Percentiles rank a stretch among this genome's conserved stretches.
phyloP scores from a whole-genome alignment of 2,888 invertebrate species.

The Zygogramma bicolorata region DNA sequence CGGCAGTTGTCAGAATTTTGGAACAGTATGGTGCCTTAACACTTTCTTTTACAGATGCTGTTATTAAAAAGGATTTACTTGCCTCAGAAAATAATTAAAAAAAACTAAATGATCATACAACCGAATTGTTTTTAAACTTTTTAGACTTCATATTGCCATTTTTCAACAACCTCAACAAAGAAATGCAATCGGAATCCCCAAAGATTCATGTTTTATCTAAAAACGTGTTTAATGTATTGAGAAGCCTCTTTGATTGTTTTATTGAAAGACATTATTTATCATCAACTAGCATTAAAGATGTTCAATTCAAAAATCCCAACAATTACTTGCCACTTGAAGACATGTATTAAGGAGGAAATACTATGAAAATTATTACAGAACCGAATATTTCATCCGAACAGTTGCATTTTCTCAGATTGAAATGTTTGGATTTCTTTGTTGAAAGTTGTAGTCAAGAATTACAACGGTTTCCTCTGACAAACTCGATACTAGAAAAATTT shows the following conservation, averaged over 20 bases:
- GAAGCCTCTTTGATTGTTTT: slow-evolving; percentile 23
- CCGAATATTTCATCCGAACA: neutral
- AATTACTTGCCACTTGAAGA: slow-evolving; percentile 21
- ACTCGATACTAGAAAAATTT: slow-evolving; percentile 18
- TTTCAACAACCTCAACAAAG: slow-evolving; percentile 27
- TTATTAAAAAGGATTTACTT: neutral
- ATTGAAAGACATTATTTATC: slow-evolving; percentile 17
- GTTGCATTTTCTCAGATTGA: slow-evolving; percentile 8
- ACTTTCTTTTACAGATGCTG: neutral
- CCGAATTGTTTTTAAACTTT: slow-evolving; percentile 22
- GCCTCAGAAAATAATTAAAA: neutral
- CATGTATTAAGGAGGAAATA: slow-evolving; percentile 21
- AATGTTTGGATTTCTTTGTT: slow-evolving; percentile 29
- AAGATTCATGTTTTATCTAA: slow-evolving; percentile 20
- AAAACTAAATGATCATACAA: neutral
- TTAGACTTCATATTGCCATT: slow-evolving; percentile 22
- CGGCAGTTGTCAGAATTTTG: neutral
- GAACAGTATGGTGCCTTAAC: slow-evolving; percentile 15
- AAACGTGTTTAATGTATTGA: neutral
- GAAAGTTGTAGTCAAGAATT: slow-evolving; percentile 23
- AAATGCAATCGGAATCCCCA: slow-evolving; percentile 32
- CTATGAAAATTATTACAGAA: neutral
- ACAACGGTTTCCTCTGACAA: slow-evolving; percentile 30
- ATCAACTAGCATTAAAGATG: neutral
- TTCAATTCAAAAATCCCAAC: slow-evolving; percentile 23